Base-by-base conservation (phyloP, 2,113 vertebrate species). In the Perccottus glenii region DNA sequence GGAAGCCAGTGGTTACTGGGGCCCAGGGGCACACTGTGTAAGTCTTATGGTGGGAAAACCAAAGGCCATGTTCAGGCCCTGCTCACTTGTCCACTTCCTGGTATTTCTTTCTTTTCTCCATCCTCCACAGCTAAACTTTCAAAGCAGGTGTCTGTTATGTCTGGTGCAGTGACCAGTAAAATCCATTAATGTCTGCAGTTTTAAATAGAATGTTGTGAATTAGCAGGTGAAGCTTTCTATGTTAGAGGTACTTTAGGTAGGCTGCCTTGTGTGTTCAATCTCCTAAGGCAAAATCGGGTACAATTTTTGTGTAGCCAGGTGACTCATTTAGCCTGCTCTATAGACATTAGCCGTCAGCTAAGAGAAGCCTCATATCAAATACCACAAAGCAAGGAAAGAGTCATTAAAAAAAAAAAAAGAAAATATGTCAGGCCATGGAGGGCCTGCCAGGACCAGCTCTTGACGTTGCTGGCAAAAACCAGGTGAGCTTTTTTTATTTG, bases 61-160 rank as follows among this genome's bases (percentile, higher is more conserved):
- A 58, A 77, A 80, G 64, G 57, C 80, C 49, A 59, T 60, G 75
- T 85, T 91, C 87, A 86, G 84, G 85, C 77, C 73, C 71, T 82
- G 66, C 67, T 67, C 82, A 83, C 75, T 82, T 73, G 61, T 69
- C 74, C 32, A 47, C 51, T 59, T 73, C 76, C 74, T 70, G 47
- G 50, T 75, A 64, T 67, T 78, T 77, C 79, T 45, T 60, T 35
- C 62, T 44, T 35, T 32, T 42, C 14, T 67, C 15, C 33, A 48
- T 15, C 45, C 45, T 60, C 56, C 44, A 36, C 8, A 2, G 51
- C 51, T 36, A 15, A n/a, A 60, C 14, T 19, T 62, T 62, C 47
- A 50, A 60, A 62, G 45, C 4, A 1, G 14, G 35, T 27, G 56
- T 47, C 9, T 11, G 36, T 59, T 40, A 42, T 12, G 14, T n/a